Conservation (phyloP, 1,140 invertebrate species). For the Pteromalus puparum region DNA sequence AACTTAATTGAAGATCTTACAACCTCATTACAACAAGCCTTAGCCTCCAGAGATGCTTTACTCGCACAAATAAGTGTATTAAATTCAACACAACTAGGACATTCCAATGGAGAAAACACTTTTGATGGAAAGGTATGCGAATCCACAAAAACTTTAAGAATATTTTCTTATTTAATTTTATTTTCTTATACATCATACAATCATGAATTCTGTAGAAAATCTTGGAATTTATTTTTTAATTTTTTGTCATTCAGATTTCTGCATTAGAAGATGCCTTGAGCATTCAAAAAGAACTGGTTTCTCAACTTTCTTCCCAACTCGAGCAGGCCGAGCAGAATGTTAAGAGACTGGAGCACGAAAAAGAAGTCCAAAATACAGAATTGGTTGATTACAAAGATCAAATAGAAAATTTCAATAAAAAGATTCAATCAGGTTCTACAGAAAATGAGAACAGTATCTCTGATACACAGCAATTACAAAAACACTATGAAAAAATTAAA, state of each 20-base stretch:
- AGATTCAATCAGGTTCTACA: constrained; percentile 56
- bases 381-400: constrained; percentile 64
- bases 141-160: background rate
- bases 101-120: constrained; percentile 50
- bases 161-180: background rate
- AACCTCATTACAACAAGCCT: constrained; percentile 66
- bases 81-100: constrained; percentile 57
- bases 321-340: constrained; percentile 57
- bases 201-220: background rate
- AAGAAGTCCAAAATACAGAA: constrained; percentile 61
- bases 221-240: background rate
- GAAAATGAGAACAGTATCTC: constrained; percentile 59
- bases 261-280: constrained; percentile 56
- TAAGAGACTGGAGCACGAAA: constrained; percentile 63
- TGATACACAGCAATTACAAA: constrained; percentile 63
- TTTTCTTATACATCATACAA: background rate
- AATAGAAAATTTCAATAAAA: constrained; percentile 65
- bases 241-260: constrained; percentile 56
- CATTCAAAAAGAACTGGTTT: constrained; percentile 57
- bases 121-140: constrained; percentile 62
- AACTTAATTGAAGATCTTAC: constrained; percentile 70
- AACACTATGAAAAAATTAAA: constrained; percentile 67
- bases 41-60: constrained; percentile 65
- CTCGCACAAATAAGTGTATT: constrained; percentile 61
- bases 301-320: constrained; percentile 60